A percentile compares a stretch with the other conserved stretches of the same genome.
Conservation (phyloP, 1,140 invertebrate genomes). For the Pemphigus obesinymphae region DNA sequence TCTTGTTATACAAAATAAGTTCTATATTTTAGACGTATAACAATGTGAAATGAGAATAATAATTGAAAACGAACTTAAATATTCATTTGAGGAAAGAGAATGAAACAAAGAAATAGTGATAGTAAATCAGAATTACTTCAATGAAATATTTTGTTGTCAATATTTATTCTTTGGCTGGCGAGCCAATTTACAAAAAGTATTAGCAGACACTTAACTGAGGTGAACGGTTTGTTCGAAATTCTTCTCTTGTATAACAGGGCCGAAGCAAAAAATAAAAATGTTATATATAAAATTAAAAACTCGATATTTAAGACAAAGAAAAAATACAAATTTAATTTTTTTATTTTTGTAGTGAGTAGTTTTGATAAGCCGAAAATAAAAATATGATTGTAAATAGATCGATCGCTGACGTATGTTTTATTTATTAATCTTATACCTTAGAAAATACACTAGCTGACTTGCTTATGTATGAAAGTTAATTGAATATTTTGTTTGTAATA, state of each 20-base stretch:
- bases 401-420: background rate
- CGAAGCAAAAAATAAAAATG: background rate
- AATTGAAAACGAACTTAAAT: background rate
- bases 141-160: background rate
- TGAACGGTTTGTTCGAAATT: background rate
- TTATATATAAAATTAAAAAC: background rate
- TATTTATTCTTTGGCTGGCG: background rate
- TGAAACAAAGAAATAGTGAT: background rate
- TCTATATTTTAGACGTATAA: background rate
- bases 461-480: background rate
- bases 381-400: background rate
- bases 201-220: conserved; percentile 1
- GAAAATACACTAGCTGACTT: background rate
- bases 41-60: background rate
- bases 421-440: background rate
- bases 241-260: background rate
- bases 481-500: background rate
- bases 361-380: background rate
- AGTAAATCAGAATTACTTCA: conserved; percentile 7
- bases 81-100: background rate
- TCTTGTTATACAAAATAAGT: background rate
- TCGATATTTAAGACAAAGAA: background rate
- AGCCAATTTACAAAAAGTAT: conserved; percentile 13
- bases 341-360: background rate
- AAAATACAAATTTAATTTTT: background rate